These are phyloP conservation scores for Eupeodes latifasciatus DNA, from an alignment of 2,888 invertebrate species.

Conservation along the genomic window DNA sequence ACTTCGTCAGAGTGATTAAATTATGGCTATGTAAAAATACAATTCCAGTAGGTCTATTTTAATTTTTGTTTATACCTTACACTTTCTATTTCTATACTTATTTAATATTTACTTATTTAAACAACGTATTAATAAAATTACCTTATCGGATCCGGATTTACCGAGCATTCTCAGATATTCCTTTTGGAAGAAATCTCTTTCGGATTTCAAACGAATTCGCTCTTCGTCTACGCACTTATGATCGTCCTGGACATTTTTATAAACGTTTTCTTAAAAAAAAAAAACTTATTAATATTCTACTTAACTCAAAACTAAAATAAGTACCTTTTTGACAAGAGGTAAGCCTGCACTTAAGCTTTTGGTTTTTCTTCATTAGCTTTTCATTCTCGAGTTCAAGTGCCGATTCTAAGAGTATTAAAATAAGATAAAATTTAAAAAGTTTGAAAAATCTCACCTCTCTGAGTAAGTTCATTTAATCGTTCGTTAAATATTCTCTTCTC, in stretches of 20 bases:
- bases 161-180: slow-evolving; percentile 82
- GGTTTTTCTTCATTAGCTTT: slow-evolving; percentile 85
- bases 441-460: slow-evolving; percentile 84
- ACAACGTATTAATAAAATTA: slow-evolving; percentile 18
- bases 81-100: no score
- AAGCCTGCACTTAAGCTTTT: slow-evolving; percentile 84
- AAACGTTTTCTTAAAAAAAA: slow-evolving; percentile 73
- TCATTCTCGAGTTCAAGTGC: slow-evolving; percentile 85
- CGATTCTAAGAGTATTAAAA: slow-evolving; percentile 82
- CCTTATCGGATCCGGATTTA: slow-evolving; percentile 81
- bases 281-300: neutral
- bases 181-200: slow-evolving; percentile 83
- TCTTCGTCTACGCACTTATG: slow-evolving; percentile 80
- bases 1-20: no score
- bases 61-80: no score
- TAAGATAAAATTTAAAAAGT: neutral
- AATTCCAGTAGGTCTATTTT: no score
- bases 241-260: slow-evolving; percentile 75
- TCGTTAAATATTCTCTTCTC: slow-evolving; percentile 86
- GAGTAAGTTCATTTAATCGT: slow-evolving; percentile 86
- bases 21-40: no score
- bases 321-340: slow-evolving; percentile 78
- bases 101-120: neutral
- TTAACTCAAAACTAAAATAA: neutral
- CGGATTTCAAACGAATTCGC: slow-evolving; percentile 81